Evolutionary conservation across 2,113 vertebrate species (phyloP), one percentile per base, ranked within the genome.

Genomic region (Eolophus roseicapilla): DNA sequence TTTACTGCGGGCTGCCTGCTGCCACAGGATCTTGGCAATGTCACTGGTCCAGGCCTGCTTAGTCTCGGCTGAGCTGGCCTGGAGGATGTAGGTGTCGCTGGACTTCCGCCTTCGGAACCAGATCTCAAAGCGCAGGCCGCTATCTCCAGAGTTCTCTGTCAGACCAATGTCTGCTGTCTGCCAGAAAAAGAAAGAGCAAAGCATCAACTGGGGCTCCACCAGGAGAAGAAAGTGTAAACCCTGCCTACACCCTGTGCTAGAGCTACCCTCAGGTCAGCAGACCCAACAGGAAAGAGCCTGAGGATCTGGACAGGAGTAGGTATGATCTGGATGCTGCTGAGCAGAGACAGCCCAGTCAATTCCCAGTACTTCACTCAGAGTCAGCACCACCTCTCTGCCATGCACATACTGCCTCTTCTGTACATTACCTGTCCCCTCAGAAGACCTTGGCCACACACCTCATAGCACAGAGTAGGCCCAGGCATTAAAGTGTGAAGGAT

Each of bases 1-100:
- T 98, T 99, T 99, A 97, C 99, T 99, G 82, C 99, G 98, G 75
- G 98, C 97, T 33, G 99, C 99, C 96, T 99, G 99, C 59, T 98
- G 99, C 99, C 99, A 99, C 44, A 99, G 98, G 96, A 99, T 98
- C 31, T 97, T 97, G 82, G 98, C 98, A 67, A 99, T 98, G 95
- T 99, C 98, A 11, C 92, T 43, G 4, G 99, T 99, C 99, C 99
- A 99, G 78, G 98, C 97, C 16, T 98, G 98, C 83, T 99, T 99
- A 95, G 98, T 98, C 74, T 98, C 98, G 1, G 97, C 76, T 53
- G 91, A 98, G 92, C 97, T 95, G 39, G 98, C 98, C 97, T 99
- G 98, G 23, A 99, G 98, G 83, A 99, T 96, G 93, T 98, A 98
- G 20, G 98, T 98, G 93, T 99, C 98, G 1, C 97, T 98, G 82